A percentile compares a stretch with the other conserved stretches of the same genome.
Conservation (phyloP, 2,888 invertebrate genomes). For the Noctua comes region DNA sequence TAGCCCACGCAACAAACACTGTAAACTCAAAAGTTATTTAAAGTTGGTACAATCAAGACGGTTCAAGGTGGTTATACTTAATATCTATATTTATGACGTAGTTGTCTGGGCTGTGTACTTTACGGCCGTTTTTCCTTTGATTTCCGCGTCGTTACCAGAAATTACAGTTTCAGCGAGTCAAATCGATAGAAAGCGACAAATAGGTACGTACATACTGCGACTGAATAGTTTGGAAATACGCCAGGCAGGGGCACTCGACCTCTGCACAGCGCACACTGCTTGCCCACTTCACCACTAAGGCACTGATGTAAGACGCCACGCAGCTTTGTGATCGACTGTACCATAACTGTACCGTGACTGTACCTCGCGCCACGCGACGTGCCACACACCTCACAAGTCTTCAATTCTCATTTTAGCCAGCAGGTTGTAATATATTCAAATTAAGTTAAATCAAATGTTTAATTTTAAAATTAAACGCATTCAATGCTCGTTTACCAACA, state of each 20-base stretch:
- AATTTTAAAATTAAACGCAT: constrained; percentile 4
- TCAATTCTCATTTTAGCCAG: constrained; percentile 30
- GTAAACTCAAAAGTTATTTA: constrained; percentile 66
- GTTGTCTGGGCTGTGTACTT: constrained; percentile 27
- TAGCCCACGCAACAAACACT: constrained; percentile 62
- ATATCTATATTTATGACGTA: constrained; percentile 51
- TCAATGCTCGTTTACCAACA: neutral
- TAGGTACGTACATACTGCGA: constrained; percentile 68
- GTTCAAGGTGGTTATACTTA: constrained; percentile 50
- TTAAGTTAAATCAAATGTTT: constrained; percentile 11
- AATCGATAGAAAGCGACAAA: constrained; percentile 85
- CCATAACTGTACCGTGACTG: neutral
- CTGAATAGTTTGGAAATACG: constrained; percentile 81
- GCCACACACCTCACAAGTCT: constrained; percentile 8
- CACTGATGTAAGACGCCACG: constrained; percentile 65
- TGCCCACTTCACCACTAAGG: constrained; percentile 73
- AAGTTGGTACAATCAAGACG: constrained; percentile 63
- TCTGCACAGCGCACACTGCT: constrained; percentile 71
- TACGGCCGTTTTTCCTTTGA: constrained; percentile 17
- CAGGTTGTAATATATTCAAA: constrained; percentile 12
- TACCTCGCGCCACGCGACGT: neutral
- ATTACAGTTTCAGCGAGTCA: constrained; percentile 82
- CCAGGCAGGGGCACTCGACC: constrained; percentile 83
- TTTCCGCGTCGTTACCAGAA: constrained; percentile 67
- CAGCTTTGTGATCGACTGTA: constrained; percentile 45